Evolutionary conservation across 2,888 invertebrate genomes (phyloP), one percentile per base, ranked within the genome.

Genomic region (Amphipoea oculea): DNA sequence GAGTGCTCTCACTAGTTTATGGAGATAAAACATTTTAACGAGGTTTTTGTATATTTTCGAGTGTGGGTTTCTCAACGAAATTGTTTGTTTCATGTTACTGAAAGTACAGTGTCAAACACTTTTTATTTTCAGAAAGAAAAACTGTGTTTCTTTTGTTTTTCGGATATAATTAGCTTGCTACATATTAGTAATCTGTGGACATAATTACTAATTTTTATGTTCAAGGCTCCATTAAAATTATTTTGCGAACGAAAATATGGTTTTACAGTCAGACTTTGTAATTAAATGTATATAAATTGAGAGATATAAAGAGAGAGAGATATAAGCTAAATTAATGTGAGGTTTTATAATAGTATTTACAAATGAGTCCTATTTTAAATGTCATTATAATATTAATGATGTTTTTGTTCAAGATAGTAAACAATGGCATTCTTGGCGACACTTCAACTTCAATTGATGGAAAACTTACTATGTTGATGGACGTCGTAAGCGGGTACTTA

Each of bases 1-100:
- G 60, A 69, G 67, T 62, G 62, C 60, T 29, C 4, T 12, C 36
- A 57, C 77, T 81, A 83, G 84, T 86, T 88, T 88, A 80, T 86
- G 51, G 51, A 78, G 42, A 68, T 73, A 62, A 88, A 83, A 73
- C 73, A 87, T 81, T 85, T 85, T 85, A 85, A 88, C 76, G 83
- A 83, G 79, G 40, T 85, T 86, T 40, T 88, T 81, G 82, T 88
- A 75, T 71, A 67, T 72, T 82, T 76, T 70, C 68, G 14, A 79
- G 74, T 68, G 80, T 81, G 67, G 45, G 29, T 76, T 69, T 54
- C 71, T 75, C 60, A 29, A 63, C 45, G 29, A 73, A 68, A 76
- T 76, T 71, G 54, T 82, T 84, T 81, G 20, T 74, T 71, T 65
- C 42, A 42, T 17, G 1, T 12, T 62, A 29, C 5, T 76, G n/a